Evolutionary conservation across 2,113 vertebrate genomes (phyloP).

Genomic region (Ginglymostoma cirratum): DNA sequence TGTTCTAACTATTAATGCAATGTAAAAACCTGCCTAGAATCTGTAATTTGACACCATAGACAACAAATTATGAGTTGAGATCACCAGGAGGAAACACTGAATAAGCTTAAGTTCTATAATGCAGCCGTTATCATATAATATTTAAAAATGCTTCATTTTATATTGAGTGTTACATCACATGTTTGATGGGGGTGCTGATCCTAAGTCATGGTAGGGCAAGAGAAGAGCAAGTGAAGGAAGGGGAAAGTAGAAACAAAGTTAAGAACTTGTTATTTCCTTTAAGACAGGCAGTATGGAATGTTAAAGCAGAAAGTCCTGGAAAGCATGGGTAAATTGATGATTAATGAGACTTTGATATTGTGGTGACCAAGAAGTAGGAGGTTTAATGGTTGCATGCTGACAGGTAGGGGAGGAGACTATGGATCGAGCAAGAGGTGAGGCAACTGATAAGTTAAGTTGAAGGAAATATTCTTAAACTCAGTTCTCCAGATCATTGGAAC

Average conservation of each 20-base stretch:
- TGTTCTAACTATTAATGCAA: slow-evolving; percentile 12
- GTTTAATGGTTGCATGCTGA: not conserved
- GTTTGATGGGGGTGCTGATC: not conserved
- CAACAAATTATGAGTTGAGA: not conserved
- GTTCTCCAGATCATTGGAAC: not conserved
- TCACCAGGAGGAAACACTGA: not conserved
- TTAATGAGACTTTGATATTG: too few relatives aligned
- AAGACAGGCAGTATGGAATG: not conserved
- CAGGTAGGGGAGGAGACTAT: not conserved
- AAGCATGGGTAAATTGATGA: not conserved
- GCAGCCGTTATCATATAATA: not conserved
- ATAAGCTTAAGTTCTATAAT: not conserved
- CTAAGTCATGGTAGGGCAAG: not conserved
- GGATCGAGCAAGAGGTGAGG: not conserved
- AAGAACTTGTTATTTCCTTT: not conserved
- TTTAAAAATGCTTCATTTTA: not conserved
- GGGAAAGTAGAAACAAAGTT: too few relatives aligned
- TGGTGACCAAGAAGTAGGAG: not conserved
- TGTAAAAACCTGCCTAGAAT: not conserved
- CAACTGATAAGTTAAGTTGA: not conserved
- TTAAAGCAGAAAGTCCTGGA: not conserved
- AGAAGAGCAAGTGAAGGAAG: not conserved
- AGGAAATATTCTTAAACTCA: not conserved
- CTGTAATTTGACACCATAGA: not conserved
- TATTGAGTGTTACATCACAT: not conserved